Conservation (phyloP, 2,888 invertebrate genomes). For the Ochlodes sylvanus region DNA sequence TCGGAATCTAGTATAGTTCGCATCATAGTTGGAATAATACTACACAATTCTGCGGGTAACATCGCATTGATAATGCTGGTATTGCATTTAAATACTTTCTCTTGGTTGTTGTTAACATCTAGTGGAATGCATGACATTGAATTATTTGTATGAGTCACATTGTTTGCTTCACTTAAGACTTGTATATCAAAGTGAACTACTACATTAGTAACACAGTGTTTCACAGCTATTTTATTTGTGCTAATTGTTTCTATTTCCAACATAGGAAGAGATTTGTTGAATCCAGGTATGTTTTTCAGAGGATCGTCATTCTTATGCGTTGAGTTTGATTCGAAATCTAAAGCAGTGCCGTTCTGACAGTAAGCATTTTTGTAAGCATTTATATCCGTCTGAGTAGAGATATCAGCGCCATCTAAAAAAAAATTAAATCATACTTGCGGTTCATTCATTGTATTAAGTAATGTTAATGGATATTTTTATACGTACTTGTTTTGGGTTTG, state of each 20-base stretch:
- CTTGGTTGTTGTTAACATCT: slow-evolving; percentile 52
- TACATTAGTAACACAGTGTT: slow-evolving; percentile 66
- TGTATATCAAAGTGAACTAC: slow-evolving; percentile 69
- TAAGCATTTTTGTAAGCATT: slow-evolving; percentile 31
- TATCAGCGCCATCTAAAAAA: slow-evolving; percentile 51
- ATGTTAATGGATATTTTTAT: not conserved
- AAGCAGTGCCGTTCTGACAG: slow-evolving; percentile 22
- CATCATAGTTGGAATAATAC: slow-evolving; percentile 67
- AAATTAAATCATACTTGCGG: not conserved
- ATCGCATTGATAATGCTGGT: slow-evolving; percentile 65
- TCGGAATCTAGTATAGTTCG: slow-evolving; percentile 52
- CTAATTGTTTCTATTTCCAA: slow-evolving; percentile 49
- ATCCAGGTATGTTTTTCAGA: slow-evolving; percentile 54
- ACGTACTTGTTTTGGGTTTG: slow-evolving; percentile 24
- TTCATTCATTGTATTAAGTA: slow-evolving; percentile 11
- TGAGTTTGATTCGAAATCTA: slow-evolving; percentile 42
- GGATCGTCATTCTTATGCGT: slow-evolving; percentile 39
- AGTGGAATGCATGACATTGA: slow-evolving; percentile 56
- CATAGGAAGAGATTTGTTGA: slow-evolving; percentile 41
- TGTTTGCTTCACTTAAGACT: slow-evolving; percentile 48
- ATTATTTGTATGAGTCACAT: slow-evolving; percentile 44
- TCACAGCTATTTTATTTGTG: slow-evolving; percentile 62
- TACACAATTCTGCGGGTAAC: slow-evolving; percentile 74
- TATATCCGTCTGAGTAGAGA: slow-evolving; percentile 54
- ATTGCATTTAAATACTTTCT: slow-evolving; percentile 66